These are phyloP conservation scores for Drosophila sucinea DNA, from an alignment of 1,140 invertebrate species.

Conservation along the genomic window DNA sequence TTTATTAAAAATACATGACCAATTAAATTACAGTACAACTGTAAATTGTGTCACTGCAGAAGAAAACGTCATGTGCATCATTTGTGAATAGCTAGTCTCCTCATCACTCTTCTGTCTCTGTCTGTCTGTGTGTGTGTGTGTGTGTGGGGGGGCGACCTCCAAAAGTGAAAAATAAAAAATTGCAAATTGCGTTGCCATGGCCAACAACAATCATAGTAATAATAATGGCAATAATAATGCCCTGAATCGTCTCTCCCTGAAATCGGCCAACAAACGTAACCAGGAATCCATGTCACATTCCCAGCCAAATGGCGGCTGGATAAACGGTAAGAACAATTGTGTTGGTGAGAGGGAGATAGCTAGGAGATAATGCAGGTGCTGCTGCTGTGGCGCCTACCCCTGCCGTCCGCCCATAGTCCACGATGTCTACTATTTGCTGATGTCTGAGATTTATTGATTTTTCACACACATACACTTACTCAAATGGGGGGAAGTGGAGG, in stretches of 20 bases:
- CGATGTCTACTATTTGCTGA: background rate
- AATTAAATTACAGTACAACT: constrained; percentile 10
- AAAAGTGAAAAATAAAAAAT: constrained; percentile 12
- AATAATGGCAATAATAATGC: constrained; percentile 59
- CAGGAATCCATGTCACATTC: constrained; percentile 87
- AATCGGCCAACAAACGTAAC: constrained; percentile 71
- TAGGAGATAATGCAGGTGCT: constrained; percentile 35
- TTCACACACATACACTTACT: constrained; percentile 28
- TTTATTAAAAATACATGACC: constrained; percentile 6
- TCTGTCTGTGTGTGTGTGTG: background rate
- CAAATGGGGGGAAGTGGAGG: constrained; percentile 15
- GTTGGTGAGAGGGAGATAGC: background rate
- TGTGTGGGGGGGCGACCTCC: background rate
- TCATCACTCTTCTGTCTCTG: background rate
- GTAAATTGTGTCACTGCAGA: constrained; percentile 4
- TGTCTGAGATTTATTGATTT: constrained; percentile 69
- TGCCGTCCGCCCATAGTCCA: background rate
- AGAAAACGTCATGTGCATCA: constrained; percentile 1
- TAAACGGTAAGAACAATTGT: constrained; percentile 88
- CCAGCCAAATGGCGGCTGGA: constrained; percentile 90
- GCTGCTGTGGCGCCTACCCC: background rate
- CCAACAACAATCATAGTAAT: constrained; percentile 61
- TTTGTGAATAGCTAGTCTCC: constrained; percentile 9
- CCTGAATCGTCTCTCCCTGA: constrained; percentile 66
- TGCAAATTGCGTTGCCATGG: constrained; percentile 42